Evolutionary conservation across 2,888 invertebrate species (phyloP), one percentile per base, ranked within the genome.

Genomic region (Osmoderma eremita): DNA sequence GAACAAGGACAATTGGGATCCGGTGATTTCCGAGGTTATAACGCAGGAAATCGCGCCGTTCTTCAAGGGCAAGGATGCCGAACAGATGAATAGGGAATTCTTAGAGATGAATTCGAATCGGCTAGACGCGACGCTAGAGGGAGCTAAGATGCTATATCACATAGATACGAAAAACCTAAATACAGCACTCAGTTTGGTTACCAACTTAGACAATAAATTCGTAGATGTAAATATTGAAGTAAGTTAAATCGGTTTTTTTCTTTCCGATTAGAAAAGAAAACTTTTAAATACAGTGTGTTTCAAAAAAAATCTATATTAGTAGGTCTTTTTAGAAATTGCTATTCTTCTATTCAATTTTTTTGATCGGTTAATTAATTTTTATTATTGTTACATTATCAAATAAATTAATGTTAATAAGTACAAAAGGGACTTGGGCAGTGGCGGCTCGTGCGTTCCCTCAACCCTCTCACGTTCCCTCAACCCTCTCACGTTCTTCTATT

Each of bases 51-150:
- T 85, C 58, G 84, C 86, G 67, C 81, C 83, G 20, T 82, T 88
- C 66, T 88, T 89, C 78, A 81, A 83, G 39, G 84, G 83, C 2
- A 65, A 56, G 78, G 86, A 87, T 72, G 86, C 88, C 53, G 81
- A 83, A 69, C 84, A 86, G 78, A 82, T 91, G 65, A 92, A 92
- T 80, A 88, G 90, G 74, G 86, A 91, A 82, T 93, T 88, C 83
- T 84, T 93, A 74, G 81, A 84, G 65, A 83, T 84, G 70, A 82
- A 87, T 72, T 81, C 82, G 65, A 83, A 86, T 76, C 90, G 91
- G 78, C 88, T 95, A 82, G 86, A 90, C 74, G 91, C 91, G 78
- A 88, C 92, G 79, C 84, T 94, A 76, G 94, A 95, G 86, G 93
- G 88, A 58, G 94, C 92, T 70, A 89, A 91, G 72, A 91, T 94